phyloP scores from a whole-genome alignment of 2,113 vertebrate species.

The Myiozetetes cayanensis region DNA sequence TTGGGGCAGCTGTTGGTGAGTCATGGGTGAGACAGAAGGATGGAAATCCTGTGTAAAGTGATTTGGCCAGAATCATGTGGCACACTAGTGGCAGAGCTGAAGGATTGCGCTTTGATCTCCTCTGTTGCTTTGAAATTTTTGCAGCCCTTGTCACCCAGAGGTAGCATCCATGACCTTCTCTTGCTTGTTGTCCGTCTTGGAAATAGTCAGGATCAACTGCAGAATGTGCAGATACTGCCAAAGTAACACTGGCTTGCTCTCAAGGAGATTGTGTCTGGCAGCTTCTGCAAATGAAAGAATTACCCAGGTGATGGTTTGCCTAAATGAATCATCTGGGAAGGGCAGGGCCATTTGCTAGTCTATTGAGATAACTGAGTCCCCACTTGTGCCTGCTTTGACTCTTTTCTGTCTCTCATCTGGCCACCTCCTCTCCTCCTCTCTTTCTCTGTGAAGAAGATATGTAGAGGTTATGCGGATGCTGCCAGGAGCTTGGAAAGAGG shows the following conservation, averaged over 20 bases:
- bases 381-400: neutral
- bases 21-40: neutral
- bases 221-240: neutral
- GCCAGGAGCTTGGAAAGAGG: neutral
- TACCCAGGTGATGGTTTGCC: neutral
- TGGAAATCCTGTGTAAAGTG: neutral
- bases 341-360: neutral
- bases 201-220: neutral
- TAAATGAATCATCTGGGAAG: neutral
- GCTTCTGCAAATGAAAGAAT: neutral
- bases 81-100: neutral
- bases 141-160: neutral
- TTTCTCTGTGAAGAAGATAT: neutral
- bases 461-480: neutral
- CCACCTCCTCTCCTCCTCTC: fast-evolving
- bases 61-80: neutral
- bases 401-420: neutral
- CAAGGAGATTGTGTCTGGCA: neutral
- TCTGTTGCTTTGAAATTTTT: neutral
- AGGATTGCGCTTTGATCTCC: neutral
- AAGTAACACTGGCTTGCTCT: neutral
- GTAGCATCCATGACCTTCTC: neutral
- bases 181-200: neutral
- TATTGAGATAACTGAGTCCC: neutral
- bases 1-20: neutral